phyloP scores from a whole-genome alignment of 1,140 invertebrate species.

The Plodia interpunctella region DNA sequence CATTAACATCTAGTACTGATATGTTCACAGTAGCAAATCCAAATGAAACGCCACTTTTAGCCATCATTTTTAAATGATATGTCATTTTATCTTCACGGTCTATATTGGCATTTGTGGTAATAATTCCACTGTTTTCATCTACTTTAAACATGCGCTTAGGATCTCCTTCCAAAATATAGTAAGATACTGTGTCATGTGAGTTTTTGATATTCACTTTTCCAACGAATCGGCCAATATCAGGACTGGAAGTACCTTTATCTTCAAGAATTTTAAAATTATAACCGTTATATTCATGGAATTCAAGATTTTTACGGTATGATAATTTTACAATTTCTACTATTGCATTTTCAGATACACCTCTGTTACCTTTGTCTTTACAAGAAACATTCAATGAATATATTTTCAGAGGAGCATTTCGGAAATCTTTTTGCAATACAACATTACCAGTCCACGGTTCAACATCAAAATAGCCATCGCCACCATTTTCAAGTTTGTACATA shows the following conservation, averaged over 20 bases:
- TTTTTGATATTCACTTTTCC: conserved; percentile 84
- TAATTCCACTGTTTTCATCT: conserved; percentile 85
- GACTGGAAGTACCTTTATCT: conserved; percentile 82
- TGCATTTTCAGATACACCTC: conserved; percentile 83
- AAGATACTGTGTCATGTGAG: conserved; percentile 79
- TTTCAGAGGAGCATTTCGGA: conserved; percentile 80
- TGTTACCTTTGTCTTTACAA: conserved; percentile 87
- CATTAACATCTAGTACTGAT: conserved; percentile 92
- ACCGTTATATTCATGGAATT: conserved; percentile 84
- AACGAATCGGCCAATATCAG: conserved; percentile 81
- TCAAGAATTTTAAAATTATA: conserved; percentile 91
- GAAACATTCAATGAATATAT: conserved; percentile 85
- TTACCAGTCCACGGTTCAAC: conserved; percentile 87
- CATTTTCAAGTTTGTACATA: conserved; percentile 85
- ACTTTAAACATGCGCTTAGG: conserved; percentile 87
- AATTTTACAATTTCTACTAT: conserved; percentile 88
- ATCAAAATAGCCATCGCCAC: conserved; percentile 86
- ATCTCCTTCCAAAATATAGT: conserved; percentile 91
- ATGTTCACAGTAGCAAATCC: conserved; percentile 88
- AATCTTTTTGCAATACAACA: conserved; percentile 81
- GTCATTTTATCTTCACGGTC: conserved; percentile 89
- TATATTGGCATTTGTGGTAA: conserved; percentile 87
- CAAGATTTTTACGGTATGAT: conserved; percentile 82
- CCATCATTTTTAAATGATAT: conserved; percentile 88
- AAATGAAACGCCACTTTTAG: conserved; percentile 81